Evolutionary conservation across 2,797 vertebrate genomes (phyloP).

Genomic region (Clamator glandarius): DNA sequence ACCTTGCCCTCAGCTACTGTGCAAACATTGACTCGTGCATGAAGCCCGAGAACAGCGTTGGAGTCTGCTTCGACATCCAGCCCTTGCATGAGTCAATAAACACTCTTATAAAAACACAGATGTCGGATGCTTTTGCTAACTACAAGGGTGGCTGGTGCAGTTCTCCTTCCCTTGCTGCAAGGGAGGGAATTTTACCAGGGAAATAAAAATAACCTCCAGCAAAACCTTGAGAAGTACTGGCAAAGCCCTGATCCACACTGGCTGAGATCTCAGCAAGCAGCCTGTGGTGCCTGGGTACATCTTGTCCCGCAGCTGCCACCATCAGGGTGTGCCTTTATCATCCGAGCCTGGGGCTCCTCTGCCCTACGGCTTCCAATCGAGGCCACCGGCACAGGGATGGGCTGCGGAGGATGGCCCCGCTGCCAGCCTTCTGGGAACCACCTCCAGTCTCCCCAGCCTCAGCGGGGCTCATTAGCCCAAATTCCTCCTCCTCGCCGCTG

Average conservation of each 20-base stretch:
- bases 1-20: conserved; percentile 67
- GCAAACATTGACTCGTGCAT: background rate
- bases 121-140: background rate
- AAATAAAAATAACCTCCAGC: background rate
- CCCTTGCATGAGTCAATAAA: background rate
- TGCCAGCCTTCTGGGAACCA: background rate
- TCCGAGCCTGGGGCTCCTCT: background rate
- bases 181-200: background rate
- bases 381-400: fast-evolving
- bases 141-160: background rate
- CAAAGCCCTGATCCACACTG: background rate
- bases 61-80: background rate
- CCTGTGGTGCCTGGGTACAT: background rate
- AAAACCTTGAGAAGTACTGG: background rate
- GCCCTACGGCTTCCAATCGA: background rate
- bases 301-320: background rate
- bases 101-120: background rate
- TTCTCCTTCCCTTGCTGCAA: background rate
- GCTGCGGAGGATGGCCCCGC: background rate
- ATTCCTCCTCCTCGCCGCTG: conserved; percentile 7
- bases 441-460: fast-evolving
- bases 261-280: background rate
- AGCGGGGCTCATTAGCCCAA: conserved; percentile 55
- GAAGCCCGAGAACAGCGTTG: background rate
- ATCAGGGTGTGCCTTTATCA: background rate